phyloP scores from a whole-genome alignment of 2,113 vertebrate species.

The Lethenteron reissneri region DNA sequence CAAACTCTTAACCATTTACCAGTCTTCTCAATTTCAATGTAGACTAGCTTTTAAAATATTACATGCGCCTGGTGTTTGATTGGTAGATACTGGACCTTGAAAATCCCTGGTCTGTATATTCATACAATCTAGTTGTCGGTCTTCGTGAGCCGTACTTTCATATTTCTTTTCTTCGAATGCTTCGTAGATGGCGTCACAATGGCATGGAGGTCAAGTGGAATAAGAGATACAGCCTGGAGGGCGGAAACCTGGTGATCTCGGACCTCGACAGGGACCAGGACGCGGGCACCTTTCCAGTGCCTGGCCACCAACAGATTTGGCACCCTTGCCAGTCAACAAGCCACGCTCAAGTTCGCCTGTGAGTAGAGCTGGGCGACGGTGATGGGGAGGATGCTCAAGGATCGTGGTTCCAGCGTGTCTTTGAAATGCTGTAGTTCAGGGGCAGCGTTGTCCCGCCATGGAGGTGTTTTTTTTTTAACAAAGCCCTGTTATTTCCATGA shows the following conservation, averaged over 20 bases:
- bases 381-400: too few species aligned
- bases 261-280: slow-evolving; percentile 47
- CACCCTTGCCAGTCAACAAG: slow-evolving; percentile 52
- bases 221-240: slow-evolving; percentile 46
- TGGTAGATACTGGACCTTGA: neutral
- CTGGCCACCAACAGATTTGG: slow-evolving; percentile 53
- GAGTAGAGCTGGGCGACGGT: slow-evolving; percentile 19
- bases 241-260: slow-evolving; percentile 62
- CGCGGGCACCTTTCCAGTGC: slow-evolving; percentile 53
- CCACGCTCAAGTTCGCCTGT: slow-evolving; percentile 72
- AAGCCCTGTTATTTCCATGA: too few species aligned
- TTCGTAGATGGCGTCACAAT: slow-evolving; percentile 54
- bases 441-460: too few species aligned
- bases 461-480: too few species aligned
- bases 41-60: neutral
- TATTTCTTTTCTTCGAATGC: slow-evolving; percentile 1
- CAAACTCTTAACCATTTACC: too few species aligned
- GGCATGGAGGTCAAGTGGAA: slow-evolving; percentile 38
- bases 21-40: neutral
- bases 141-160: slow-evolving; percentile 10
- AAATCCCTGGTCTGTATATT: neutral
- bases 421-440: too few species aligned
- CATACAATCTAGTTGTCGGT: neutral
- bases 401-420: too few species aligned
- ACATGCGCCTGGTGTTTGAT: neutral